Base-by-base conservation (phyloP, 2,113 vertebrate species). In the Crotophaga sulcirostris region DNA sequence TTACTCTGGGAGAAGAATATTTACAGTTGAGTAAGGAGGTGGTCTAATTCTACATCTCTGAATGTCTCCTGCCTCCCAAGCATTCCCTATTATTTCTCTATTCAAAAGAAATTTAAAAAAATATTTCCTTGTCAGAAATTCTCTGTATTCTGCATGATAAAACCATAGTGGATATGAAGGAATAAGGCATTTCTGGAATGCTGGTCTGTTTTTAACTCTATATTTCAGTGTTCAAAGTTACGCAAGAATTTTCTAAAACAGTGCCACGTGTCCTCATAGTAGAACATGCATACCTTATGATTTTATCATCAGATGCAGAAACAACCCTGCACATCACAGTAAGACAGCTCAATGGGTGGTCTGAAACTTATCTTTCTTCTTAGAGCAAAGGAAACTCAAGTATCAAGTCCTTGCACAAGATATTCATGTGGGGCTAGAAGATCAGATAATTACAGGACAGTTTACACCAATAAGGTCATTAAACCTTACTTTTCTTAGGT, bases 321-420 rank as follows among this genome's bases (percentile, higher is more conserved):
- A 92, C 95, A 97, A 83, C 94, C 93, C 95, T 88, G 90, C 96
- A 95, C 91, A 96, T 74, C 94, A 97, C 84, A 94, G 84, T 44
- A 88, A 97, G 95, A 84, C 68, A 84, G 95, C 97, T 97, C 87
- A 82, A 58, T 98, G 97, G 97, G 98, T 98, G 98, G 98, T 96
- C 98, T 96, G 74, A 89, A 97, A 77, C 69, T 62, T 74, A 26
- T 88, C 80, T 83, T 69, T 81, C 93, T 95, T 90, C 76, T 93
- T 72, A 93, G 33, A 93, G 72, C 88, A 94, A 95, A 75, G 78
- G 56, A 93, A 97, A 87, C 85, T 87, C 92, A 86, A 96, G 36
- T 88, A 95, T 93, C 80, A 96, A 87, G 49, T 59, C 69, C 68
- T 94, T 94, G 62, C 51, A 40, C 69, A 92, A 83, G 63, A 96